A percentile compares a stretch with the other conserved stretches of the same genome.
phyloP scores from a whole-genome alignment of 2,113 vertebrate species.

The Ailuropoda melanoleuca region DNA sequence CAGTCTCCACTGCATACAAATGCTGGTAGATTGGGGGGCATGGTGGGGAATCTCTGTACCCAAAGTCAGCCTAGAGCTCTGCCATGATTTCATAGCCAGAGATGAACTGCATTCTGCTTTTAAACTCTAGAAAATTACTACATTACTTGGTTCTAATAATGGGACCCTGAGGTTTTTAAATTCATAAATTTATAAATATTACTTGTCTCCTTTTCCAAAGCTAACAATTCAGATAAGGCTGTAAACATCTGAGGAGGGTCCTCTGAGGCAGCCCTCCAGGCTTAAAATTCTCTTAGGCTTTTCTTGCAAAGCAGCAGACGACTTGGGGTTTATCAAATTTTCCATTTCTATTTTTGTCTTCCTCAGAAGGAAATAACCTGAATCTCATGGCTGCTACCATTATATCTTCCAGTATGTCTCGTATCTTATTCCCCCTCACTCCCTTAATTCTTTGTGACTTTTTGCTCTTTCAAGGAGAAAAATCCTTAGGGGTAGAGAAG shows the following conservation, averaged over 20 bases:
- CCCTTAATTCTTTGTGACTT: constrained; percentile 15
- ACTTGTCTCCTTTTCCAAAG: constrained; percentile 25
- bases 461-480: constrained; percentile 37
- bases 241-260: neutral
- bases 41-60: neutral
- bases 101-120: neutral
- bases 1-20: neutral
- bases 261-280: neutral
- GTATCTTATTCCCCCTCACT: neutral
- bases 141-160: neutral
- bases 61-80: neutral
- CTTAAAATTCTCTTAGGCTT: constrained; percentile 24
- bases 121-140: neutral
- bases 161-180: neutral
- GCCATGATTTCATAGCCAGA: neutral
- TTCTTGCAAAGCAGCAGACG: constrained; percentile 1
- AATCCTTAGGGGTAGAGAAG: neutral
- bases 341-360: constrained; percentile 42
- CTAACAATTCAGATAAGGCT: neutral
- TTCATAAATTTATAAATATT: constrained; percentile 14
- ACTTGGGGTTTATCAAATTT: constrained; percentile 42
- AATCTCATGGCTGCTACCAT: neutral
- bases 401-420: neutral
- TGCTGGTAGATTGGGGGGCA: too few species aligned
- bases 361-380: constrained; percentile 9